A percentile compares a stretch with the other conserved stretches of the same genome.
phyloP scores from a whole-genome alignment of 2,797 vertebrate genomes.

The Perdix hodgsoniae region DNA sequence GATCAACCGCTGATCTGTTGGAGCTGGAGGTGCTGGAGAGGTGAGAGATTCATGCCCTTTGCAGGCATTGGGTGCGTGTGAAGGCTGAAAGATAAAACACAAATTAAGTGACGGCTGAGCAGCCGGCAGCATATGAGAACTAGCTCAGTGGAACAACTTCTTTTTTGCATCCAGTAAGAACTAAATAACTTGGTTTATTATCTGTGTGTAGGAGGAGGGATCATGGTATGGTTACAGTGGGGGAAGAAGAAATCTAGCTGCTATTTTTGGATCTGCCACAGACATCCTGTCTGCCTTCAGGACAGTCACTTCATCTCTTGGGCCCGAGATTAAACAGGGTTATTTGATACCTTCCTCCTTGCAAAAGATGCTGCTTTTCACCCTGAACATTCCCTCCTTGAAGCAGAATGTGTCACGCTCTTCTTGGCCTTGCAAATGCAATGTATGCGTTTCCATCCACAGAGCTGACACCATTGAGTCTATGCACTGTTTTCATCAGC shows the following conservation, averaged over 20 bases:
- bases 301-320: neutral
- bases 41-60: neutral
- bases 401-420: neutral
- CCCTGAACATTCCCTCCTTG: neutral
- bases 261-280: slow-evolving; percentile 44
- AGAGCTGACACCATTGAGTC: neutral
- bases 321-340: neutral
- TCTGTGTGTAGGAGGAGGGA: slow-evolving; percentile 21
- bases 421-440: neutral
- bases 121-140: neutral
- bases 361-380: neutral
- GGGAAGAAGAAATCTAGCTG: slow-evolving; percentile 16
- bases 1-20: neutral
- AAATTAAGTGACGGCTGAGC: neutral
- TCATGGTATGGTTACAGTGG: neutral
- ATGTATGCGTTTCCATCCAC: rapidly evolving
- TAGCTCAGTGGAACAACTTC: neutral
- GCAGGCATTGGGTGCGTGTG: neutral
- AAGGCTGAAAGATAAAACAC: neutral
- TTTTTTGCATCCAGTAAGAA: neutral
- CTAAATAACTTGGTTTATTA: neutral
- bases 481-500: neutral
- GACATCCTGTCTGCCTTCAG: slow-evolving; percentile 31
- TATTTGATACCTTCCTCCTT: neutral
- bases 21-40: neutral